These are phyloP conservation scores for Hydrotaea diabolus DNA, from an alignment of 2,888 invertebrate genomes.

Conservation along the genomic window DNA sequence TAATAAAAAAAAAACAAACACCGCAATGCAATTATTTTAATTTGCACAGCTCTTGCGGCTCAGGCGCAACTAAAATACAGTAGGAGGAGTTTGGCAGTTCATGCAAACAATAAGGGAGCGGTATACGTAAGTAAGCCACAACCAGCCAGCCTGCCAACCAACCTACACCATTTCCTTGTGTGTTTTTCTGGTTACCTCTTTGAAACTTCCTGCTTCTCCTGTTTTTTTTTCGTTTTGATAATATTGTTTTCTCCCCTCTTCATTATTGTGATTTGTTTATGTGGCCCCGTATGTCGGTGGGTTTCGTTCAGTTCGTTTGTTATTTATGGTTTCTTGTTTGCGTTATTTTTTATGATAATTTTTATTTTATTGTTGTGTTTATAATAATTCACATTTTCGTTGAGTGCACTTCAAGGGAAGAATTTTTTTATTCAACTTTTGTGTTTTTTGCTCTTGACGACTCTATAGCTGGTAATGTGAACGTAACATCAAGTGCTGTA, in stretches of 20 bases:
- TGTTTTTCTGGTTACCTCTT: neutral
- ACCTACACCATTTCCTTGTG: neutral
- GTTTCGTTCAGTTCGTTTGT: neutral
- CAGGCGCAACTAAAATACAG: neutral
- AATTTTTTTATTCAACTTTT: neutral
- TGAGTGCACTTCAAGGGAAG: neutral
- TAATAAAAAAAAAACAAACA: conserved; percentile 17
- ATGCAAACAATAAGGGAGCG: conserved; percentile 2
- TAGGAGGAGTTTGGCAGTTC: neutral
- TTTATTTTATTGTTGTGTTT: conserved; percentile 1
- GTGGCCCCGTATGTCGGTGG: too few species aligned
- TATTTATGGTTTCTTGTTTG: conserved; percentile 16
- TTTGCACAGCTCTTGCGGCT: conserved; percentile 45
- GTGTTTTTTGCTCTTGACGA: too few species aligned
- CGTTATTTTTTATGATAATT: conserved; percentile 28
- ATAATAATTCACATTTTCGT: conserved; percentile 1
- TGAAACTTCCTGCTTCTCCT: neutral
- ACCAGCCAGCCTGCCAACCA: neutral
- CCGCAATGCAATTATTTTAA: conserved; percentile 65
- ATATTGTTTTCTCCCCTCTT: neutral
- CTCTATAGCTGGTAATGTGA: neutral
- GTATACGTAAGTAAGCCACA: neutral
- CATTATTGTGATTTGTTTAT: neutral
- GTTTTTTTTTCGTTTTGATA: neutral
- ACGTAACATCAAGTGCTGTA: too few species aligned